Evolutionary conservation across 2,113 vertebrate genomes (phyloP).

Genomic region (Tringa solitaria): DNA sequence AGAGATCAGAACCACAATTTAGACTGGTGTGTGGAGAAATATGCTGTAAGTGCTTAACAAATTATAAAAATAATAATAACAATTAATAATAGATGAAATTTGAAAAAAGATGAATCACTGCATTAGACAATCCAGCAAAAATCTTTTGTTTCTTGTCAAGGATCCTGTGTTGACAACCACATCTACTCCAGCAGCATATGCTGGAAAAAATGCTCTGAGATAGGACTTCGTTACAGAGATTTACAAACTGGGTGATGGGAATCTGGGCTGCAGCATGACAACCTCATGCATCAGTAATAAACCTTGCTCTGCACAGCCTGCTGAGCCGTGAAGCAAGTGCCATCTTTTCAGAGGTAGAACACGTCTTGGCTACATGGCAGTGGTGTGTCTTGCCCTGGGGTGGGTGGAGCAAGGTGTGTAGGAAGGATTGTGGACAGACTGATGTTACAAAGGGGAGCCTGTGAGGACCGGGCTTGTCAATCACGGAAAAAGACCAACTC

Average conservation of each 20-base stretch:
- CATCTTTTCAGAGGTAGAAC: neutral
- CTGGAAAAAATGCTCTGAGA: neutral
- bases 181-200: neutral
- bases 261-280: neutral
- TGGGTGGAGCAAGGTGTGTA: neutral
- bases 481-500: neutral
- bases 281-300: neutral
- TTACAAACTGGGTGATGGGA: neutral
- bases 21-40: neutral
- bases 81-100: slow-evolving; percentile 31
- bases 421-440: neutral
- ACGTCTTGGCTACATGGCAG: rapidly evolving
- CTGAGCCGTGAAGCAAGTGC: neutral
- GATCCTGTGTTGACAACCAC: neutral
- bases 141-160: neutral
- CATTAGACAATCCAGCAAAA: neutral
- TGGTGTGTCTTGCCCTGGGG: neutral
- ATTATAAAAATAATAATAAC: slow-evolving; percentile 27
- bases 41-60: slow-evolving; percentile 17
- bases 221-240: neutral
- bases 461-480: neutral
- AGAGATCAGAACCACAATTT: neutral
- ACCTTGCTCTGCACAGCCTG: neutral
- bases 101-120: neutral
- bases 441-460: neutral